Evolutionary conservation across 2,797 vertebrate genomes (phyloP).

Genomic region (Scleropages formosus): DNA sequence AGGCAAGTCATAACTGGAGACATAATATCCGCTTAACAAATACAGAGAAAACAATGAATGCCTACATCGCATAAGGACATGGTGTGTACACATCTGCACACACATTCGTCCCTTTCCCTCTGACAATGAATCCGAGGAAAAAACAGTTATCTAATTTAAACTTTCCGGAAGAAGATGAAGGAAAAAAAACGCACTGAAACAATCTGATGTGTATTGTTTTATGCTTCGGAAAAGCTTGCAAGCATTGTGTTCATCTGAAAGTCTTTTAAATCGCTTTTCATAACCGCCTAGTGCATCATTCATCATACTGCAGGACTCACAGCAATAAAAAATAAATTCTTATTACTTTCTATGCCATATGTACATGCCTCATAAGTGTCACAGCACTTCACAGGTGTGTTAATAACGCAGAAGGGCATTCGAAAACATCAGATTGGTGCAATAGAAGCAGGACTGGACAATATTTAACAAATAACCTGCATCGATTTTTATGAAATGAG

Average conservation of each 20-base stretch:
- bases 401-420: no score
- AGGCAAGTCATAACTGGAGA: slow-evolving; percentile 76
- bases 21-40: slow-evolving; percentile 77
- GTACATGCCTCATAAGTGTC: no score
- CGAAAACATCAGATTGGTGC: no score
- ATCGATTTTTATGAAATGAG: no score
- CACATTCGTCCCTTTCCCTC: slow-evolving; percentile 57
- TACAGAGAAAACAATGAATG: slow-evolving; percentile 69
- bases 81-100: slow-evolving; percentile 51
- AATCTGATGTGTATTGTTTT: slow-evolving; percentile 47
- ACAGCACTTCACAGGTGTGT: no score
- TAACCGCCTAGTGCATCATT: slow-evolving; percentile 36
- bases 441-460: no score
- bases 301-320: no score
- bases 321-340: no score
- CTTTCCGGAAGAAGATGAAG: slow-evolving; percentile 55
- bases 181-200: slow-evolving; percentile 53
- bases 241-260: slow-evolving; percentile 49
- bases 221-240: slow-evolving; percentile 45
- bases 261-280: slow-evolving; percentile 55
- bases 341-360: no score
- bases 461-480: no score
- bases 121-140: slow-evolving; percentile 63
- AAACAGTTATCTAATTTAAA: slow-evolving; percentile 55
- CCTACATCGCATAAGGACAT: no score